Conservation (phyloP, 2,888 invertebrate genomes). For the Nycteola revayana region DNA sequence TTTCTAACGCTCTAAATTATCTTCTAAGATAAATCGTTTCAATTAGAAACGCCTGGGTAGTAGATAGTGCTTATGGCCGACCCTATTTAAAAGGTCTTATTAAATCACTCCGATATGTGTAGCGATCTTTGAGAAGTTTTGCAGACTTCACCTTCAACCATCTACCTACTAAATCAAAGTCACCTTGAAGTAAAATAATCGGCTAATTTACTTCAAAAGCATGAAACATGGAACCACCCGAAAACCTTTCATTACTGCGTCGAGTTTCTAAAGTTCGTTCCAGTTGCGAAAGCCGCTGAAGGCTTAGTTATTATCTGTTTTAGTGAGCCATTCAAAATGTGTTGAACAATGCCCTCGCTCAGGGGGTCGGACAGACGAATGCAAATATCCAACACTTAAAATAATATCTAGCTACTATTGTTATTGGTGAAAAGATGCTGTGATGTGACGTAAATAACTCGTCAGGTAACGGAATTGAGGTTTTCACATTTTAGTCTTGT, state of each 20-base stretch:
- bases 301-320: conserved; percentile 50
- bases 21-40: conserved; percentile 8
- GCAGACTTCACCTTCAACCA: too few species aligned
- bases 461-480: conserved; percentile 25
- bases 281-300: conserved; percentile 66
- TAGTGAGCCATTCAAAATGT: conserved; percentile 58
- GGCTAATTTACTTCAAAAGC: conserved; percentile 29
- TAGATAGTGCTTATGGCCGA: too few species aligned
- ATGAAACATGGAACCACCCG: conserved; percentile 37
- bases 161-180: conserved; percentile 2
- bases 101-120: too few species aligned
- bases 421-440: conserved; percentile 51
- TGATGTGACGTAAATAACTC: conserved; percentile 42
- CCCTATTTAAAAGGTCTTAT: too few species aligned
- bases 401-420: conserved; percentile 60
- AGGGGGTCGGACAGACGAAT: conserved; percentile 63
- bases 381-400: conserved; percentile 62
- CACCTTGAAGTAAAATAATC: conserved; percentile 20
- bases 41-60: neutral
- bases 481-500: conserved; percentile 18
- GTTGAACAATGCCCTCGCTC: conserved; percentile 67
- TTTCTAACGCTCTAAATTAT: conserved; percentile 9
- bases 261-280: conserved; percentile 62
- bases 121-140: too few species aligned
- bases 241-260: conserved; percentile 46